Percentiles rank a stretch among this genome's conserved stretches.
phyloP scores from a whole-genome alignment of 2,888 invertebrate species.

The Drosophila picticornis region DNA sequence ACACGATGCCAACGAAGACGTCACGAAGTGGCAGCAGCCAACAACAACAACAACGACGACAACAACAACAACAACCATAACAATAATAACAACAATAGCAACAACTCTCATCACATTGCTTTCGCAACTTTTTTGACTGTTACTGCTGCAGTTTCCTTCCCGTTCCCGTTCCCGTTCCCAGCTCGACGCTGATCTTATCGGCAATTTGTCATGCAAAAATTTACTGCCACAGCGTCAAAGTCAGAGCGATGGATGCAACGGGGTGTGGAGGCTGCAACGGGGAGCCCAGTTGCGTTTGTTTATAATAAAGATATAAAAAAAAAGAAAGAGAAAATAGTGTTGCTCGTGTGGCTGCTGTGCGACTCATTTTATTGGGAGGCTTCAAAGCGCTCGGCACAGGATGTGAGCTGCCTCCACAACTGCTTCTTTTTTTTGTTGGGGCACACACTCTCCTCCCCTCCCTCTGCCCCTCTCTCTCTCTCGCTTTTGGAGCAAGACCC shows the following conservation, averaged over 20 bases:
- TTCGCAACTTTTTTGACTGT: slow-evolving; percentile 30
- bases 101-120: slow-evolving; percentile 38
- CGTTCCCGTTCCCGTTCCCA: slow-evolving; percentile 15
- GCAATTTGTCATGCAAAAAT: slow-evolving; percentile 82
- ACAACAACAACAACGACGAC: slow-evolving; percentile 15
- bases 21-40: slow-evolving; percentile 39
- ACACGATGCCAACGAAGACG: slow-evolving; percentile 51
- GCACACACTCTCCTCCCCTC: slow-evolving; percentile 6
- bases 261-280: slow-evolving; percentile 1
- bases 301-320: slow-evolving; percentile 58
- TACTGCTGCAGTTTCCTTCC: slow-evolving; percentile 24
- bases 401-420: slow-evolving; percentile 47
- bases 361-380: slow-evolving; percentile 62
- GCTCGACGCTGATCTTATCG: slow-evolving; percentile 74
- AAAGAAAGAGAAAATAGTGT: slow-evolving; percentile 20
- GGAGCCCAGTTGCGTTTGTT: slow-evolving; percentile 56
- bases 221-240: slow-evolving; percentile 60
- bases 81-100: slow-evolving; percentile 9
- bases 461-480: not conserved
- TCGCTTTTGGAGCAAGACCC: slow-evolving; percentile 15
- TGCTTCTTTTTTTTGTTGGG: slow-evolving; percentile 18
- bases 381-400: slow-evolving; percentile 70
- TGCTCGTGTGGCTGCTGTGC: slow-evolving; percentile 54
- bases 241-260: slow-evolving; percentile 8
- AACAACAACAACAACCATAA: not conserved